Percentiles rank a stretch among this genome's conserved stretches.
Conservation (phyloP, 2,797 vertebrate genomes). For the Austrolebias charrua region DNA sequence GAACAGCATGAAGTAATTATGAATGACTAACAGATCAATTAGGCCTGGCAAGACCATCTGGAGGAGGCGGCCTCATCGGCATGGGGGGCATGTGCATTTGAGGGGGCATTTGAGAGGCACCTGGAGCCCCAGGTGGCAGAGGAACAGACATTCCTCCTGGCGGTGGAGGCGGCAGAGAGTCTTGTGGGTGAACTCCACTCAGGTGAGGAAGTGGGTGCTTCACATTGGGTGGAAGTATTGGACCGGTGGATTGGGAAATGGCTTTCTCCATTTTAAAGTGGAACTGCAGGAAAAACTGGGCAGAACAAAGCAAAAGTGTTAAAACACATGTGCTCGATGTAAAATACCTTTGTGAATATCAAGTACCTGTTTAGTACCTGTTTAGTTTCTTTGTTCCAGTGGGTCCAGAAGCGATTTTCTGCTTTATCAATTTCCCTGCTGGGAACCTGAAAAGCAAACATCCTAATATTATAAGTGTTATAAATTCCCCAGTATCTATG, state of each 20-base stretch:
- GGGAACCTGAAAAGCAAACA: slow-evolving; percentile 83
- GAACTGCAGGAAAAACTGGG: slow-evolving; percentile 95
- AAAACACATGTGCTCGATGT: background rate
- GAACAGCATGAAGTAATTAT: slow-evolving; percentile 2
- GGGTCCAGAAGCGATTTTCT: slow-evolving; percentile 98
- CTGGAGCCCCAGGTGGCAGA: slow-evolving; percentile 78
- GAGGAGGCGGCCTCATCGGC: slow-evolving; percentile 89
- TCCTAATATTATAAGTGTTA: background rate
- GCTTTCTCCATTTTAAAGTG: slow-evolving; percentile 99
- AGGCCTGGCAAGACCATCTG: slow-evolving; percentile 82
- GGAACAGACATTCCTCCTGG: slow-evolving; percentile 86
- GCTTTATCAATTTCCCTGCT: slow-evolving; percentile 98
- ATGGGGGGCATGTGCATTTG: slow-evolving; percentile 82
- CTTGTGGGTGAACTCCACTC: slow-evolving; percentile 81
- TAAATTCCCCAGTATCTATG: too few species aligned
- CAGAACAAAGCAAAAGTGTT: background rate
- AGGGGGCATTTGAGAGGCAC: slow-evolving; percentile 73
- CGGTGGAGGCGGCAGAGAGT: slow-evolving; percentile 83
- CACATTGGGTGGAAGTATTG: slow-evolving; percentile 79
- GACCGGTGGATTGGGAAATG: slow-evolving; percentile 80
- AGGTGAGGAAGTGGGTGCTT: slow-evolving; percentile 91
- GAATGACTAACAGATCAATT: slow-evolving; percentile 64
- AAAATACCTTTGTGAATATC: background rate
- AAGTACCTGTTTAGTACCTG: slow-evolving; percentile 78
- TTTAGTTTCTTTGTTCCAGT: slow-evolving; percentile 98